Conservation (phyloP, 1,140 invertebrate genomes). For the Drosophila suzukii region DNA sequence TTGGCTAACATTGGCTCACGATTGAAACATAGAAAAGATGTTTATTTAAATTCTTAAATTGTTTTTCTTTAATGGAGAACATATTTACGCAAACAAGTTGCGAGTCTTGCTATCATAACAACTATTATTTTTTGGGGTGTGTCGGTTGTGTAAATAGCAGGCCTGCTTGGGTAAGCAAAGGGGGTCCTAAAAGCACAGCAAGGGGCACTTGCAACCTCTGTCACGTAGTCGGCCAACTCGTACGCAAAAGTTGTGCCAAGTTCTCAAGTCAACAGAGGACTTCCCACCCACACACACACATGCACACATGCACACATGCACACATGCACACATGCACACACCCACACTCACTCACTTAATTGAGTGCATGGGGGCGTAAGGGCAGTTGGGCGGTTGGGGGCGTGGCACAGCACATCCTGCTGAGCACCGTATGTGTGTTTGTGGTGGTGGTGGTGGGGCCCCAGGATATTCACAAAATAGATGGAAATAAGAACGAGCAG, state of each 20-base stretch:
- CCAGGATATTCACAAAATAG: conserved; percentile 37
- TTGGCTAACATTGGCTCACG: too few species aligned
- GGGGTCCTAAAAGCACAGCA: not conserved
- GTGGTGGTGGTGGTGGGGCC: conserved; percentile 18
- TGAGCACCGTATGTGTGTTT: conserved; percentile 4
- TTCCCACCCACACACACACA: conserved; percentile 7
- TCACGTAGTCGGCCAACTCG: conserved; percentile 47
- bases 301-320: too few species aligned
- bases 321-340: too few species aligned
- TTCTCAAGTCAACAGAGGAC: conserved; percentile 51
- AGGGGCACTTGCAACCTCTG: conserved; percentile 24
- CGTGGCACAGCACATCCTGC: conserved; percentile 25
- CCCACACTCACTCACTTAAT: conserved; percentile 27
- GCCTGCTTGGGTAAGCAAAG: not conserved
- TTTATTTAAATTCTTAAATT: not conserved
- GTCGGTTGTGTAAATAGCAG: conserved; percentile 8
- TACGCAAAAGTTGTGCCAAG: conserved; percentile 55
- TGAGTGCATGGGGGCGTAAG: conserved; percentile 20
- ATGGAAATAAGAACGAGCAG: conserved; percentile 34
- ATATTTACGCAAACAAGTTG: conserved; percentile 14
- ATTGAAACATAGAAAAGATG: too few species aligned
- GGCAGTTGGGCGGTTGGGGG: not conserved
- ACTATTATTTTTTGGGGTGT: conserved; percentile 16
- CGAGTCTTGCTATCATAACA: not conserved
- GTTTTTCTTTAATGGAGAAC: not conserved